A percentile compares a stretch with the other conserved stretches of the same genome.
Evolutionary conservation across 2,113 vertebrate species (phyloP).

Genomic region (Labeo catla): DNA sequence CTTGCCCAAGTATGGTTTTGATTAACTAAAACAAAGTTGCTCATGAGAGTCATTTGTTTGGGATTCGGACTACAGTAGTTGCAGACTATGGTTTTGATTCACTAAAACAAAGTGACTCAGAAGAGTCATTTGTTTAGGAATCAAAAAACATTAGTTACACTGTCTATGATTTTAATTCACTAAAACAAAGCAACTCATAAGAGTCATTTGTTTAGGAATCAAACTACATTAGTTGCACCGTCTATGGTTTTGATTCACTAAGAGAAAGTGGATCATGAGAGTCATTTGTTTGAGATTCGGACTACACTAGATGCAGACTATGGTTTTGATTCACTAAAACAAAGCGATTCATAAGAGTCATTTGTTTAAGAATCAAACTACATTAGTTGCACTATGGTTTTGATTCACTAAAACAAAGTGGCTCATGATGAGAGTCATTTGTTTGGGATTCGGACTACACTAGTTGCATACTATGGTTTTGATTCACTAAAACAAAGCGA

Average conservation of each 20-base stretch:
- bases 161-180: not conserved
- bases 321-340: not conserved
- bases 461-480: not conserved
- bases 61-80: not conserved
- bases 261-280: not conserved
- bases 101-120: too few species aligned
- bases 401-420: not conserved
- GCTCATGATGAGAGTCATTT: not conserved
- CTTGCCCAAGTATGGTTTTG: not conserved
- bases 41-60: too few species aligned
- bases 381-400: not conserved
- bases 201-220: not conserved
- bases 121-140: not conserved
- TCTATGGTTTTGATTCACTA: not conserved
- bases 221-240: not conserved
- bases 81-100: not conserved
- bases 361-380: not conserved
- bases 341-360: not conserved
- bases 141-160: not conserved
- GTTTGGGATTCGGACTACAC: not conserved
- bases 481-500: not conserved
- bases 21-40: not conserved
- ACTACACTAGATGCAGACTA: not conserved
- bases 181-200: not conserved
- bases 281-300: too few species aligned